A percentile compares a stretch with the other conserved stretches of the same genome.
Evolutionary conservation across 1,140 invertebrate species (phyloP).

Genomic region (Drosophila ficusphila): DNA sequence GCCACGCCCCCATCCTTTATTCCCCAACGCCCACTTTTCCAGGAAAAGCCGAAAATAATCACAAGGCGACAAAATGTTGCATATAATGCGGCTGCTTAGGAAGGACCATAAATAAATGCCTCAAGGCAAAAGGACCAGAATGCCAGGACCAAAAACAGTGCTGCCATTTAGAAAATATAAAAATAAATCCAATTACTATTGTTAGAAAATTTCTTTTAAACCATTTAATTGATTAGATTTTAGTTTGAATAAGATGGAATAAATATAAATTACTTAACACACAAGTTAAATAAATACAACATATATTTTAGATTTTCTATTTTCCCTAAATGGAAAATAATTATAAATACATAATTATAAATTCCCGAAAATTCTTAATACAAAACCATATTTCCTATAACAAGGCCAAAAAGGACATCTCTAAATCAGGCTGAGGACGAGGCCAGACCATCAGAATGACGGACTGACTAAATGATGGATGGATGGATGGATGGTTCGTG

Average conservation of each 20-base stretch:
- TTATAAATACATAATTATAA: no score
- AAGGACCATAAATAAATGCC: slow-evolving; percentile 47
- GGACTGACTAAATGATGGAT: slow-evolving; percentile 17
- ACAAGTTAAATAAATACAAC: background rate
- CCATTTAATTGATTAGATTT: no score
- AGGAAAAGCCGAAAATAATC: slow-evolving; percentile 67
- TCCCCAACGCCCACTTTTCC: background rate
- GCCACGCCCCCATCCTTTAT: slow-evolving; percentile 5
- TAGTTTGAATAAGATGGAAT: no score
- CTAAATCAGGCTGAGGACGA: slow-evolving; percentile 7
- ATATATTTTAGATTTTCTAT: background rate
- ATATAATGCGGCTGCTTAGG: slow-evolving; percentile 69
- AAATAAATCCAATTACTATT: no score
- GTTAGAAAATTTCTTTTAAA: no score
- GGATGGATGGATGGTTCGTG: slow-evolving; percentile 54
- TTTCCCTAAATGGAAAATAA: no score
- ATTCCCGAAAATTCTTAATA: background rate
- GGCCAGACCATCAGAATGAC: slow-evolving; percentile 2
- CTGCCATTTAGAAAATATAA: background rate
- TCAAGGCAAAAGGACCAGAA: slow-evolving; percentile 15
- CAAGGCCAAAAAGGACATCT: slow-evolving; percentile 1
- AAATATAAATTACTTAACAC: no score
- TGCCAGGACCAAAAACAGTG: slow-evolving; percentile 1
- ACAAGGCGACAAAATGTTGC: slow-evolving; percentile 78
- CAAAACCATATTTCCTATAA: background rate